A percentile compares a stretch with the other conserved stretches of the same genome.
These are phyloP conservation scores for Lymantria dispar DNA, from an alignment of 2,888 invertebrate species.

Conservation along the genomic window DNA sequence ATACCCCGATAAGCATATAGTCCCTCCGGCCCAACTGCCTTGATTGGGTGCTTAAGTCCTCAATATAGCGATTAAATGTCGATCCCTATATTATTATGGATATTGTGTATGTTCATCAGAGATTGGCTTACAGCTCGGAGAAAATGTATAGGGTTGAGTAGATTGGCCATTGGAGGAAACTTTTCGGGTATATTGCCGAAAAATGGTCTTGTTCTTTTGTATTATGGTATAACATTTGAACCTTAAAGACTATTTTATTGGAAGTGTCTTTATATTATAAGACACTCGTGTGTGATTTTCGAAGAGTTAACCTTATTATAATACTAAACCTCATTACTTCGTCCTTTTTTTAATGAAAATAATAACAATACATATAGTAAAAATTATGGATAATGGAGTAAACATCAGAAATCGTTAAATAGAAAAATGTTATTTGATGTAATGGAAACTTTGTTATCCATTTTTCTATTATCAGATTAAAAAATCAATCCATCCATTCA, in stretches of 20 bases:
- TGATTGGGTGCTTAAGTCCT: constrained; percentile 37
- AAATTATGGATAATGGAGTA: no score
- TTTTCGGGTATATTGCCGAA: neutral
- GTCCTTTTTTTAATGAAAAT: no score
- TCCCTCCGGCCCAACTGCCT: constrained; percentile 23
- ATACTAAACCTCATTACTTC: no score
- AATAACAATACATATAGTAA: no score
- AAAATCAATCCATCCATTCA: no score
- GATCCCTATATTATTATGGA: constrained; percentile 15
- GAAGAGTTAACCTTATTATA: no score
- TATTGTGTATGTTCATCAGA: constrained; percentile 7
- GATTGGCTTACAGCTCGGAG: constrained; percentile 1
- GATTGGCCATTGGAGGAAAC: neutral
- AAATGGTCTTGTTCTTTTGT: neutral
- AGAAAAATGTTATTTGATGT: no score
- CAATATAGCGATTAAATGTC: constrained; percentile 30
- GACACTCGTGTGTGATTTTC: no score
- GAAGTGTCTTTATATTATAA: no score
- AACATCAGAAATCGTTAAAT: no score
- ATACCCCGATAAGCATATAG: constrained; percentile 27
- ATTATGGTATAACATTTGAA: neutral
- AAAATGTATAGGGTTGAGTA: neutral
- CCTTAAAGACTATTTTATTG: neutral
- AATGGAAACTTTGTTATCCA: no score
- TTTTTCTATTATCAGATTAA: no score